phyloP scores from a whole-genome alignment of 2,113 vertebrate species.

The Micronycteris hirsuta region DNA sequence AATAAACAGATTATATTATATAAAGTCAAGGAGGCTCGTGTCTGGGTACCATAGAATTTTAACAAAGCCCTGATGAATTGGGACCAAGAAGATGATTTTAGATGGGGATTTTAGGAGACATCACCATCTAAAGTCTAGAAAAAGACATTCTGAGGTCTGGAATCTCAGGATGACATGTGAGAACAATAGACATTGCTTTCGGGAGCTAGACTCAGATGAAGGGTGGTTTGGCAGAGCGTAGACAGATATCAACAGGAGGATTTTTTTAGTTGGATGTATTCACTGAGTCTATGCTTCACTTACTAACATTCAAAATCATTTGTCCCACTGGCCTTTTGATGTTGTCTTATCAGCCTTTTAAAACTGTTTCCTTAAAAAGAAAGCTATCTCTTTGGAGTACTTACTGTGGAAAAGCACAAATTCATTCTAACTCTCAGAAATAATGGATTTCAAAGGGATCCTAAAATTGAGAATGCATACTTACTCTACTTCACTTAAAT shows the following conservation, averaged over 20 bases:
- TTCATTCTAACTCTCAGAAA: slow-evolving; percentile 14
- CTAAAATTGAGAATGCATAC: neutral
- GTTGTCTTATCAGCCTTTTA: slow-evolving; percentile 11
- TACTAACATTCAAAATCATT: neutral
- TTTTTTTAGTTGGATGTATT: neutral
- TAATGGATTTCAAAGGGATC: slow-evolving; percentile 10
- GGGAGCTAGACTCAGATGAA: neutral
- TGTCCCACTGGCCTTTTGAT: neutral
- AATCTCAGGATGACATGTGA: neutral
- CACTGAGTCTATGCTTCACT: neutral
- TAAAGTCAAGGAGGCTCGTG: neutral
- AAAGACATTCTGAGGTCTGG: neutral
- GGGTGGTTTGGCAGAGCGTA: neutral
- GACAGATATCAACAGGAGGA: neutral
- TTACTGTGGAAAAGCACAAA: neutral
- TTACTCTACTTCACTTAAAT: slow-evolving; percentile 8
- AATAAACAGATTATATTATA: neutral
- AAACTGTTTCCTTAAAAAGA: slow-evolving; percentile 22
- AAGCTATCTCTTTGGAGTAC: slow-evolving; percentile 16
- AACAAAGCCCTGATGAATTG: neutral
- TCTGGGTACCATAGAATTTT: neutral
- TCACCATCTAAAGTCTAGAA: neutral
- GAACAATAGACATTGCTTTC: neutral
- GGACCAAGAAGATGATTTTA: neutral
- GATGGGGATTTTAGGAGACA: neutral